Evolutionary conservation across 2,797 vertebrate genomes (phyloP).

Genomic region (Leuciscus waleckii): DNA sequence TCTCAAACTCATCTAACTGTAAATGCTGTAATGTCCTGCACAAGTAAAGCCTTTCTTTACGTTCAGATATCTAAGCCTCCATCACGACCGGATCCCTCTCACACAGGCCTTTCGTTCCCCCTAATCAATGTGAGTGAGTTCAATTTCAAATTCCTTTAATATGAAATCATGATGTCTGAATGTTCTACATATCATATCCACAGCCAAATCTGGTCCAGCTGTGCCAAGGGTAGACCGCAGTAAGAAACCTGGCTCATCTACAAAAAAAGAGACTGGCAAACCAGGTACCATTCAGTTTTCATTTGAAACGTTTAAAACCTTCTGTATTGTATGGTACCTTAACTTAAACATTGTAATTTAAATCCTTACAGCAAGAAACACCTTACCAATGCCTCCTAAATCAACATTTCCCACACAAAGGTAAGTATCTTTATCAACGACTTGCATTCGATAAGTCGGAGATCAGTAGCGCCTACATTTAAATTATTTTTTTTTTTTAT

Average conservation of each 20-base stretch:
- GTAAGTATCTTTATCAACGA: constrained; percentile 1
- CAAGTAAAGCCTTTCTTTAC: not conserved
- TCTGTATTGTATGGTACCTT: not conserved
- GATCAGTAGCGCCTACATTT: not conserved
- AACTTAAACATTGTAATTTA: not conserved
- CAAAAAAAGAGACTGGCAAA: constrained; percentile 9
- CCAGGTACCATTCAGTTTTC: constrained; percentile 43
- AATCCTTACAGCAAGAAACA: not conserved
- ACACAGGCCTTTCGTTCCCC: constrained; percentile 20
- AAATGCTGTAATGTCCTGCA: not conserved
- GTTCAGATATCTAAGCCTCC: not conserved
- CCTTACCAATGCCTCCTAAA: not conserved
- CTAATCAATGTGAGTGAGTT: constrained; percentile 36
- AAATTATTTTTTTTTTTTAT: not conserved
- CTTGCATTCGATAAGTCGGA: not conserved
- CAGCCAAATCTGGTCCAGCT: constrained; percentile 49
- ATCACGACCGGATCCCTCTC: not conserved
- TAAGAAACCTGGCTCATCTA: constrained; percentile 73
- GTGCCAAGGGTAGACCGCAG: constrained; percentile 82
- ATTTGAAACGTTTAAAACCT: not conserved
- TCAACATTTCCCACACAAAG: not conserved
- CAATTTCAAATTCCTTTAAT: not conserved
- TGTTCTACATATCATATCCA: not conserved
- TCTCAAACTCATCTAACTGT: too few relatives aligned
- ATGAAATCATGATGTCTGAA: not conserved